A percentile compares a stretch with the other conserved stretches of the same genome.
Conservation (phyloP, 2,113 vertebrate genomes). For the Eurypyga helias region DNA sequence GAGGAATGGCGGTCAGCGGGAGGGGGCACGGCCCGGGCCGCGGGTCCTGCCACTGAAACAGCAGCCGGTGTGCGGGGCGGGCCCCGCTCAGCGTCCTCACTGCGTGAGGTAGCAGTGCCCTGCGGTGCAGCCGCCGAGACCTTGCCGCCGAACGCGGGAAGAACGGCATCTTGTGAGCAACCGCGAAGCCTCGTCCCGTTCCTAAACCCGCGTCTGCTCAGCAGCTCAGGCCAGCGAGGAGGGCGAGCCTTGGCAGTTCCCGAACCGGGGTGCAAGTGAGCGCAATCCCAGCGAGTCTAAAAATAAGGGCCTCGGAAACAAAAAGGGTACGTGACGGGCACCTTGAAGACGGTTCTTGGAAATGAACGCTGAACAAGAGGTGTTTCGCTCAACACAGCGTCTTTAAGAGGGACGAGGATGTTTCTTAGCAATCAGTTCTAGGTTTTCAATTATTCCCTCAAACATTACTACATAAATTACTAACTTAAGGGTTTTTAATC, state of each 20-base stretch:
- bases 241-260: neutral
- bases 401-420: neutral
- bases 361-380: neutral
- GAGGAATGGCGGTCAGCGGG: neutral
- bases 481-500: neutral
- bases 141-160: accelerated
- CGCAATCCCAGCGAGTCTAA: accelerated
- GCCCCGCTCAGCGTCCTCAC: neutral
- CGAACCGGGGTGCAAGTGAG: neutral
- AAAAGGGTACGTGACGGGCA: accelerated
- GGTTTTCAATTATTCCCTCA: neutral
- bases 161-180: neutral
- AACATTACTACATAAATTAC: neutral
- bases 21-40: neutral
- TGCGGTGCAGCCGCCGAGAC: accelerated
- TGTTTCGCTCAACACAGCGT: accelerated
- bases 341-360: too few species aligned
- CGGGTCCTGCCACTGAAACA: neutral
- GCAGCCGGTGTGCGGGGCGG: neutral
- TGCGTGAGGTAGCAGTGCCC: neutral
- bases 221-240: neutral
- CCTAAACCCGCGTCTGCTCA: neutral
- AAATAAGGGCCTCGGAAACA: neutral
- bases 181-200: accelerated
- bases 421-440: neutral